Conservation (phyloP, 2,888 invertebrate species). For the Notodonta dromedarius region DNA sequence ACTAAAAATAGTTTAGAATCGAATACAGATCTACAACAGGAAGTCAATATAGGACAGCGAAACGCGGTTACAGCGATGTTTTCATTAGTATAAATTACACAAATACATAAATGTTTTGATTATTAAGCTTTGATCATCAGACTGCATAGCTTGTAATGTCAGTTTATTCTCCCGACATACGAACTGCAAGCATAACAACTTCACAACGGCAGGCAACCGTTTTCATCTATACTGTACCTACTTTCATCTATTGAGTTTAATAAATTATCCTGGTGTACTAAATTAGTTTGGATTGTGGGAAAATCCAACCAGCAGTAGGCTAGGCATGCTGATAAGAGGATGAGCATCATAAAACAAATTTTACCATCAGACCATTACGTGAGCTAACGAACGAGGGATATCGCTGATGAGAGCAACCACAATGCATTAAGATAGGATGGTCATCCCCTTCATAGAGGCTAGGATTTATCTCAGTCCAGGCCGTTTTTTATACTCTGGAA, state of each 20-base stretch:
- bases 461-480: too few relatives aligned
- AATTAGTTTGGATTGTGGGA: background rate
- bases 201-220: background rate
- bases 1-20: constrained; percentile 30
- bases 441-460: too few relatives aligned
- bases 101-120: constrained; percentile 3
- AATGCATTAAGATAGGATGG: too few relatives aligned
- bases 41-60: constrained; percentile 31
- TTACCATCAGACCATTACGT: too few relatives aligned
- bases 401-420: too few relatives aligned
- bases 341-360: too few relatives aligned
- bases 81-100: constrained; percentile 8
- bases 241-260: background rate
- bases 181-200: background rate
- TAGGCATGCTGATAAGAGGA: background rate
- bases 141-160: background rate
- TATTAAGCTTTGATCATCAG: constrained; percentile 4
- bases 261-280: background rate
- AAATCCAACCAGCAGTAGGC: background rate
- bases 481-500: too few relatives aligned
- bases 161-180: background rate
- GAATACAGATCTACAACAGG: constrained; percentile 29
- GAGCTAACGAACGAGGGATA: too few relatives aligned
- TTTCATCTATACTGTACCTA: background rate
- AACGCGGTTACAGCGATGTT: constrained; percentile 11